Conservation (phyloP, 2,113 vertebrate genomes). For the Podarcis cretensis region DNA sequence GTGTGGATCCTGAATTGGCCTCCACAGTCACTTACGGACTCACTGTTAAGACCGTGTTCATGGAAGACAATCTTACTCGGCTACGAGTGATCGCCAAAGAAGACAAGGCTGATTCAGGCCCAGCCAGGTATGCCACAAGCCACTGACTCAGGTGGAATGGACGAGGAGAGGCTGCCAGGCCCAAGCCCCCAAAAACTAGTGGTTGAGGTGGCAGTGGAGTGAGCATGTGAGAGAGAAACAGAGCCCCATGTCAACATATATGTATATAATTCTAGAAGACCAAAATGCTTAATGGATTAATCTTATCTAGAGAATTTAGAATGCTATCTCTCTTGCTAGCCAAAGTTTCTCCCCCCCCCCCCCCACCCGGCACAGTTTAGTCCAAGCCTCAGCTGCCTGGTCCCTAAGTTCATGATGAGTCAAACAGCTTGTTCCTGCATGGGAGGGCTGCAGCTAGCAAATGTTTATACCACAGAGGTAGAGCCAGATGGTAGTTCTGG, state of each 20-base stretch:
- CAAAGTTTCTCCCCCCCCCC: background rate
- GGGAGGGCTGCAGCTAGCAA: slow-evolving; percentile 18
- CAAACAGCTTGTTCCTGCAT: slow-evolving; percentile 4
- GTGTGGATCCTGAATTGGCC: no score
- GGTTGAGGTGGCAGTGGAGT: background rate
- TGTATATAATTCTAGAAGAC: background rate
- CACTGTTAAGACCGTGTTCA: no score
- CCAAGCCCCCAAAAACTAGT: background rate
- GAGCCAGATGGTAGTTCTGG: slow-evolving; percentile 34
- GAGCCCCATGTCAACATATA: background rate
- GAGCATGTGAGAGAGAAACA: background rate
- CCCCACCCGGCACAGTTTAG: background rate
- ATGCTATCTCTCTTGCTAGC: background rate
- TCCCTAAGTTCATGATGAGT: background rate
- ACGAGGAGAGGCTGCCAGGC: background rate
- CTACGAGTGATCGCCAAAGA: no score
- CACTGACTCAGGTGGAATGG: background rate
- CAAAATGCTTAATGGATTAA: background rate
- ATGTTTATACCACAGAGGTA: slow-evolving; percentile 16
- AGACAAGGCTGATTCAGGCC: background rate
- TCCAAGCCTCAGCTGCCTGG: background rate
- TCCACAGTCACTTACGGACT: no score
- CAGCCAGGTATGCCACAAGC: no score
- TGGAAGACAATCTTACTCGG: no score
- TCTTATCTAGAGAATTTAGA: background rate